Conservation (phyloP, 2,113 vertebrate genomes). For the Phylloscopus whistleri region DNA sequence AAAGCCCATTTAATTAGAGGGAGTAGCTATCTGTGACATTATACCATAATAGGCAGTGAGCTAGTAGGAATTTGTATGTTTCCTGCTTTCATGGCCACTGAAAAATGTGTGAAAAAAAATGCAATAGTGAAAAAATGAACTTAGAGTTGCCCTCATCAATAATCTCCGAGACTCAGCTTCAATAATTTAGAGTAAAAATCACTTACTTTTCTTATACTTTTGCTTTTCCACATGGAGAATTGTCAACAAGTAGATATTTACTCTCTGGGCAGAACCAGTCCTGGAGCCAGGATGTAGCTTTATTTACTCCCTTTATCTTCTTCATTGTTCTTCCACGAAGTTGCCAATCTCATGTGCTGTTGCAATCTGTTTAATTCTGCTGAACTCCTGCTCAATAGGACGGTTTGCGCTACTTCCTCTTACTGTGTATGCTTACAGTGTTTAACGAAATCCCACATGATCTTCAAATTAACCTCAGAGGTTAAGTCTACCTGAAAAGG, state of each 20-base stretch:
- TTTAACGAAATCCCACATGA: not conserved
- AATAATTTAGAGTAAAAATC: not conserved
- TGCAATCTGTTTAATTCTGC: not conserved
- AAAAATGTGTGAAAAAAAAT: not conserved
- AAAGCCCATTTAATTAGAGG: not conserved
- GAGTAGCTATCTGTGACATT: not conserved
- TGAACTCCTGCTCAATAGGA: not conserved
- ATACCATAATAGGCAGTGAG: not conserved
- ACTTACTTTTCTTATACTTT: not conserved
- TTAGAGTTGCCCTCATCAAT: not conserved
- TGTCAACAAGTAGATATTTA: slow-evolving; percentile 34
- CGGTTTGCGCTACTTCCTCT: not conserved
- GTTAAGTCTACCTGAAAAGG: not conserved
- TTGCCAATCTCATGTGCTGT: not conserved
- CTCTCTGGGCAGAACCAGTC: slow-evolving; percentile 23
- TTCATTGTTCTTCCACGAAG: not conserved
- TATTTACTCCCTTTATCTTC: slow-evolving; percentile 26
- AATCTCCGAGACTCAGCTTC: not conserved
- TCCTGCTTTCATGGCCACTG: not conserved
- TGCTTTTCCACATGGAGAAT: not conserved
- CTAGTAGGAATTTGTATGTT: not conserved
- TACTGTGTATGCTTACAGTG: not conserved
- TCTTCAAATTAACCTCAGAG: slow-evolving; percentile 17
- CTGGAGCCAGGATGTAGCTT: not conserved
- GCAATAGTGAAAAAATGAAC: not conserved